Evolutionary conservation across 2,113 vertebrate genomes (phyloP).

Genomic region (Cygnus buccinator): DNA sequence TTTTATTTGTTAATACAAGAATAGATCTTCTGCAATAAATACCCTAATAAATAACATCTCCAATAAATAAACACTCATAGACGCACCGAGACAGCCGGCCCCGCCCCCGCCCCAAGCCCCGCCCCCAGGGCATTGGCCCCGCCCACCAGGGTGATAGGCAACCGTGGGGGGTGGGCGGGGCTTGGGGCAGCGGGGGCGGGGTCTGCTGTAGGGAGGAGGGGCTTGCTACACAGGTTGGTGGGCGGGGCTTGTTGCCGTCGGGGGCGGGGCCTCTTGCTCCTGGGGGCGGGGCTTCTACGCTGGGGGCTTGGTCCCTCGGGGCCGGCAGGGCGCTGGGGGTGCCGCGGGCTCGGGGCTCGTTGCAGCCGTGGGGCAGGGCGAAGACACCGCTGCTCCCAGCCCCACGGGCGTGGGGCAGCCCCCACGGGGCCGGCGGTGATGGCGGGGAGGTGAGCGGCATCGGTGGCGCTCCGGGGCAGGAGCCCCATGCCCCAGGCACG

Average conservation of each 20-base stretch:
- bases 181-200: fast-evolving
- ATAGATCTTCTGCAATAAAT: conserved; percentile 88
- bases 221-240: neutral
- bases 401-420: neutral
- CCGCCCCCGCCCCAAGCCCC: neutral
- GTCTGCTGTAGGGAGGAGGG: neutral
- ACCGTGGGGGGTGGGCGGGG: neutral
- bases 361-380: neutral
- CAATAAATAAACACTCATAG: conserved; percentile 85
- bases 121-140: neutral
- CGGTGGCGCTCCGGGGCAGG: neutral
- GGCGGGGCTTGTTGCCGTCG: neutral
- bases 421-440: too few relatives aligned
- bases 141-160: neutral
- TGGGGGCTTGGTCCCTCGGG: neutral
- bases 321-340: neutral
- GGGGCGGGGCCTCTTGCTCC: neutral
- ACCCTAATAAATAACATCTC: conserved; percentile 85
- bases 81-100: conserved; percentile 63
- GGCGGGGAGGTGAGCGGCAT: neutral
- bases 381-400: neutral
- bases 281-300: neutral
- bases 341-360: neutral
- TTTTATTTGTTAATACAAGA: conserved; percentile 85
- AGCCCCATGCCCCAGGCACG: neutral